phyloP scores from a whole-genome alignment of 64 coral and sea anemone genomes.

The Montipora efflorescens region DNA sequence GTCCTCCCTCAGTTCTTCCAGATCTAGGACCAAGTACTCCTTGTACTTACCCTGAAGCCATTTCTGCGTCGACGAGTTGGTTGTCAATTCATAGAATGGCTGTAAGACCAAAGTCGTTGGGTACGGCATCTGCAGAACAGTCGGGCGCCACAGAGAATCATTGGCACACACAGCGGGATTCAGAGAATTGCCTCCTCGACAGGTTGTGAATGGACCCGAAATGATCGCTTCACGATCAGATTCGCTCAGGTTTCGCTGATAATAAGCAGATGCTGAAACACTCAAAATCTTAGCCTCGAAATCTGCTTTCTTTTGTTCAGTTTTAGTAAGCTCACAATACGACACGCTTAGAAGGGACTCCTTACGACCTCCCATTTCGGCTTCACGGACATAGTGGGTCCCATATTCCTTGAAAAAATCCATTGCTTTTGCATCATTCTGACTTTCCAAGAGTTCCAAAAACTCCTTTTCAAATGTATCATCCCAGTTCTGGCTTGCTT shows the following conservation, averaged over 20 bases:
- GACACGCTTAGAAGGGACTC: not conserved
- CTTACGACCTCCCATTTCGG: too few relatives aligned
- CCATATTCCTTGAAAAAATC: constrained; percentile 16
- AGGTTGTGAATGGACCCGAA: too few relatives aligned
- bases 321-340: not conserved
- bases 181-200: too few relatives aligned
- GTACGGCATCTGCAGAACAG: not conserved
- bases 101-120: not conserved
- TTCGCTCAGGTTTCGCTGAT: not conserved
- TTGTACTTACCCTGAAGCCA: not conserved
- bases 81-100: not conserved
- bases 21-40: not conserved
- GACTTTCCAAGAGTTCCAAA: too few relatives aligned
- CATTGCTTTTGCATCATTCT: not conserved
- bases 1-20: not conserved
- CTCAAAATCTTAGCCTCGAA: not conserved
- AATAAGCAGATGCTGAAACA: not conserved
- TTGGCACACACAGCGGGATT: not conserved
- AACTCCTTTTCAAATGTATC: too few relatives aligned
- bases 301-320: not conserved
- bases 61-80: not conserved
- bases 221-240: not conserved
- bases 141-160: not conserved
- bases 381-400: not conserved
- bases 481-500: too few relatives aligned